Base-by-base conservation (phyloP, 2,888 invertebrate species). In the Cosmorhoe ocellata region DNA sequence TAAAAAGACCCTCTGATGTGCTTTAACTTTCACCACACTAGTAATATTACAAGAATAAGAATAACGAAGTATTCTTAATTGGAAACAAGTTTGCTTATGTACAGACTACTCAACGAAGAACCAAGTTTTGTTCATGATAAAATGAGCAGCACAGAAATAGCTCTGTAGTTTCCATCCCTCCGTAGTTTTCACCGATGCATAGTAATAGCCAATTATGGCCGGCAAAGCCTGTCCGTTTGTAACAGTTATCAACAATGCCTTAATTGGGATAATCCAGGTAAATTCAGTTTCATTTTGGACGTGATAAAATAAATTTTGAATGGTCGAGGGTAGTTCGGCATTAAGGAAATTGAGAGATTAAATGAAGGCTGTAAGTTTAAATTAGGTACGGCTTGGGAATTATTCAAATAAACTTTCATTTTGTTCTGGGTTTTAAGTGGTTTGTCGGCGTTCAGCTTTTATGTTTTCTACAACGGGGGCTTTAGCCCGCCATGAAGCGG, bases 191-290 rank as follows among this genome's bases (percentile, higher is more conserved):
- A 14, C 45, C 58, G 40, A 58, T 58, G 56, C 59, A 58, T 56
- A 59, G 56, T 62, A 62, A 62, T 56, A 54, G 62, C 58, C 62
- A 58, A 62, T 59, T 62, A 59, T 43, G 33, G 43, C 18, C 18
- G 45, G 44, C 28, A 51, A 58, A 41, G 45, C 46, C 34, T 22
- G 37, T 33, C 31, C 53, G 58, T 54, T 51, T 53, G 51, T 59
- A 55, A 49, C 43, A 56, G 56, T 56, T 61, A 56, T 58, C 59
- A 59, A 59, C 56, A 49, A 49, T 32, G 40, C 49, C 53, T 40
- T 62, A 58, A 59, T 62, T 62, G 59, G 59, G 52, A 56, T 62
- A 59, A 62, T 59, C 56, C 52, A 36, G 39, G 53, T 46, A 52
- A 56, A 49, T 59, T 56, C 61, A 56, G 57, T 58, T 59, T 59